Base-by-base conservation (phyloP, 92 coral and sea anemone genomes). In the Phenganax stokvisi region DNA sequence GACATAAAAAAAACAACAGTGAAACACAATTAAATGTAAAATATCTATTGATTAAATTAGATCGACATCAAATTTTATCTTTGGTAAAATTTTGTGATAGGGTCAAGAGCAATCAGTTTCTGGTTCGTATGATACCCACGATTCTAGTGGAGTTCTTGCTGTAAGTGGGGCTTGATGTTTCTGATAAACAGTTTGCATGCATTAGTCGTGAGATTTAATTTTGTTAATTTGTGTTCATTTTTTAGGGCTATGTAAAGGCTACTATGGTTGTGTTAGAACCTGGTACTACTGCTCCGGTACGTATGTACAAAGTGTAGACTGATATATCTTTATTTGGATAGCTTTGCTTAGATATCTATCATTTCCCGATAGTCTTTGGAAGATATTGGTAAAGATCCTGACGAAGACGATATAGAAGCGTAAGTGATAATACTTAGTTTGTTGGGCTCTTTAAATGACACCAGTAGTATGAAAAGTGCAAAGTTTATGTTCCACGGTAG, bases 201-300 rank as follows among this genome's bases (percentile, higher is more conserved):
- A 76, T n/a, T 62, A 76, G 66, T 74, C 51, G 79, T 51, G 59
- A 37, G 47, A 37, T 37, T 37, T 37, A 37, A 37, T 37, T 37
- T 37, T 37, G 47, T 37, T 37, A 37, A 37, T 37, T 1, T 37
- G 47, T 1, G 5, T 37, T 1, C 47, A 10, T 53, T 59, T 83
- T 81, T 6, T 56, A 93, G 97, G 97, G 97, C 10, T 93, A 93
- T 76, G 87, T 93, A 71, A 93, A 93, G 58, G 89, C 89, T 57
- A 89, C 93, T 27, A 84, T 93, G n/a, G 92, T 93, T 81, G 87
- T 93, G 54, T 87, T 93, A n/a, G 92, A 96, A 59, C 96, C 96
- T 52, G 97, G 97, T 47, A 96, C 92, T 27, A 96, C 92, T 58
- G 93, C 96, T 0, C 97, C 97, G 61, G 97, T 93, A 77, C 80